phyloP scores from a whole-genome alignment of 2,797 vertebrate genomes.

The Syndactyla subalaris region DNA sequence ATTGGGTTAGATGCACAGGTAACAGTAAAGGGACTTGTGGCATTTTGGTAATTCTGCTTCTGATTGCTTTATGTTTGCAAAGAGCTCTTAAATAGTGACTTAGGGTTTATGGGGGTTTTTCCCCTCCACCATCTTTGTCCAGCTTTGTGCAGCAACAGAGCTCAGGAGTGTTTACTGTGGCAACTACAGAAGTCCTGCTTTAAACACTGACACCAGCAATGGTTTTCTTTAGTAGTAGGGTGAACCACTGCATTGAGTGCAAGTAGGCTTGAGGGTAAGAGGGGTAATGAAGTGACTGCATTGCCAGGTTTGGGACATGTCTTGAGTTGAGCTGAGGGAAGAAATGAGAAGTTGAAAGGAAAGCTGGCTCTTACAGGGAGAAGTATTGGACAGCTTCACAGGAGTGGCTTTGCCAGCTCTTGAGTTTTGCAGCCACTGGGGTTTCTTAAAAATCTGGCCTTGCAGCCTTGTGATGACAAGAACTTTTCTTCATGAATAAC shows the following conservation, averaged over 20 bases:
- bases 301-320: neutral
- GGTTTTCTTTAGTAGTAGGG: neutral
- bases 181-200: neutral
- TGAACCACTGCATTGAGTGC: neutral
- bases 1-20: conserved; percentile 70
- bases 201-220: neutral
- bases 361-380: neutral
- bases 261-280: neutral
- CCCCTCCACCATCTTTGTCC: neutral
- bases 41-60: conserved; percentile 35
- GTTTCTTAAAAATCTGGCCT: conserved; percentile 15
- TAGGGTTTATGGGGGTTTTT: neutral
- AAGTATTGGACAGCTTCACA: conserved; percentile 13
- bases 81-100: conserved; percentile 6
- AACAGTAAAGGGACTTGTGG: conserved; percentile 60
- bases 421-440: neutral
- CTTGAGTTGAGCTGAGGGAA: neutral
- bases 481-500: neutral
- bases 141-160: neutral
- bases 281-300: neutral
- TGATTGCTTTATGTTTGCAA: neutral
- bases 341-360: conserved; percentile 38
- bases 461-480: neutral
- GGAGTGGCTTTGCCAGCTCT: neutral
- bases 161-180: neutral